Evolutionary conservation across 2,797 vertebrate genomes (phyloP).

Genomic region (Gallinago stenura): DNA sequence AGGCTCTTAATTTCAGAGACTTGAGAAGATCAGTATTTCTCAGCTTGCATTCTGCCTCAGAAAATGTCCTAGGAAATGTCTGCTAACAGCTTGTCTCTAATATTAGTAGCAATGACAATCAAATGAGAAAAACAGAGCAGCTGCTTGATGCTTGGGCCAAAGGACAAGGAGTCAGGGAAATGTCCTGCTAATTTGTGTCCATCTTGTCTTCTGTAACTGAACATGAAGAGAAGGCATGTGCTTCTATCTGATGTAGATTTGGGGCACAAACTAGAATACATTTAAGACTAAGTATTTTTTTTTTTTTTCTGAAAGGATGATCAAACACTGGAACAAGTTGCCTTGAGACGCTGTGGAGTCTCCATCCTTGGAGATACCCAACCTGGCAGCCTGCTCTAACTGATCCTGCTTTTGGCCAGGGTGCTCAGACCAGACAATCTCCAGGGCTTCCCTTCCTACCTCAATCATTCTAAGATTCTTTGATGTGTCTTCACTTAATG

Average conservation of each 20-base stretch:
- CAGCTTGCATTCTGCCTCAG: background rate
- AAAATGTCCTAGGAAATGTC: background rate
- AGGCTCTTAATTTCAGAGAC: background rate
- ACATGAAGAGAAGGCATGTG: background rate
- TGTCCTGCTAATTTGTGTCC: background rate
- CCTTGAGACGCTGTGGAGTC: background rate
- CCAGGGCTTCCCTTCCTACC: background rate
- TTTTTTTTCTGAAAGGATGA: background rate
- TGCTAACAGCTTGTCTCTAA: background rate
- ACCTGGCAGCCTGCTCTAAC: background rate
- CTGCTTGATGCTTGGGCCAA: background rate
- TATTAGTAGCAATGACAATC: background rate
- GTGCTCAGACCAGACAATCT: rapidly evolving
- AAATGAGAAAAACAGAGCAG: background rate
- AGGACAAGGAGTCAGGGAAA: background rate
- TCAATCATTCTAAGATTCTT: background rate
- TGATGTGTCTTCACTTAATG: background rate
- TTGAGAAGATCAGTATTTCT: background rate
- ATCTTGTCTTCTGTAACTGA: background rate
- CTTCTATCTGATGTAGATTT: background rate
- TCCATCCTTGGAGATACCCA: background rate
- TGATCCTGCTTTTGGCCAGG: background rate
- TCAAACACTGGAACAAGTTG: background rate
- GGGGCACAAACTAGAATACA: background rate
- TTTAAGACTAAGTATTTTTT: background rate